These are phyloP conservation scores for Phylloscopus collybita DNA, from an alignment of 2,797 vertebrate species.

Conservation along the genomic window DNA sequence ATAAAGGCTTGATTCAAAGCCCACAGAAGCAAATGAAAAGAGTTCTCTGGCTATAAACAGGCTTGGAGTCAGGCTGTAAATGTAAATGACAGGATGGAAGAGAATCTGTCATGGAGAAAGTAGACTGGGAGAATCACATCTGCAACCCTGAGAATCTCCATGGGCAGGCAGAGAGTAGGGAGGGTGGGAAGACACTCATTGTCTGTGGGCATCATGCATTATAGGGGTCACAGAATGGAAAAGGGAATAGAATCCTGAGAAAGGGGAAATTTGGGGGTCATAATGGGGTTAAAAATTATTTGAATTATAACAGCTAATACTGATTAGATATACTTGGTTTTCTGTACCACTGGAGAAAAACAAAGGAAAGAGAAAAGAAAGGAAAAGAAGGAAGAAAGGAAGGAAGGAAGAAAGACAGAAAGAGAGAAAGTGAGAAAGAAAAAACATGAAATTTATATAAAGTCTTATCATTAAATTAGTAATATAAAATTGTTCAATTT, in stretches of 20 bases:
- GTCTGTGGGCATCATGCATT: background rate
- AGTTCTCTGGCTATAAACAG: slow-evolving; percentile 9
- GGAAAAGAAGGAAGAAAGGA: accelerated
- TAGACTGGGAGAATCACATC: background rate
- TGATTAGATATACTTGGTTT: background rate
- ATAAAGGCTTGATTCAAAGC: slow-evolving; percentile 58
- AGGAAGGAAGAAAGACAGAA: background rate
- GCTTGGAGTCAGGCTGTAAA: slow-evolving; percentile 11
- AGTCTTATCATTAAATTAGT: background rate
- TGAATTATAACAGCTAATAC: background rate
- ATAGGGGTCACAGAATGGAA: background rate
- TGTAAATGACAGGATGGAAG: slow-evolving; percentile 48
- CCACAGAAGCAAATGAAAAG: slow-evolving; percentile 56
- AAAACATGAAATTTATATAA: background rate
- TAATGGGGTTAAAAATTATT: background rate
- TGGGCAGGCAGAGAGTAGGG: background rate
- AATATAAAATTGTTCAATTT: background rate
- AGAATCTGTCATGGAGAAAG: slow-evolving; percentile 21
- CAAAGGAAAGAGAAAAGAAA: background rate
- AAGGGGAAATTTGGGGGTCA: background rate
- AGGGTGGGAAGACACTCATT: background rate
- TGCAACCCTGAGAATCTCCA: background rate
- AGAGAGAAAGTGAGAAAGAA: too few relatives aligned
- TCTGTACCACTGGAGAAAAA: background rate
- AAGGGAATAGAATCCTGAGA: background rate